These are phyloP conservation scores for Triops cancriformis DNA, from an alignment of 1,140 invertebrate species.

Conservation along the genomic window DNA sequence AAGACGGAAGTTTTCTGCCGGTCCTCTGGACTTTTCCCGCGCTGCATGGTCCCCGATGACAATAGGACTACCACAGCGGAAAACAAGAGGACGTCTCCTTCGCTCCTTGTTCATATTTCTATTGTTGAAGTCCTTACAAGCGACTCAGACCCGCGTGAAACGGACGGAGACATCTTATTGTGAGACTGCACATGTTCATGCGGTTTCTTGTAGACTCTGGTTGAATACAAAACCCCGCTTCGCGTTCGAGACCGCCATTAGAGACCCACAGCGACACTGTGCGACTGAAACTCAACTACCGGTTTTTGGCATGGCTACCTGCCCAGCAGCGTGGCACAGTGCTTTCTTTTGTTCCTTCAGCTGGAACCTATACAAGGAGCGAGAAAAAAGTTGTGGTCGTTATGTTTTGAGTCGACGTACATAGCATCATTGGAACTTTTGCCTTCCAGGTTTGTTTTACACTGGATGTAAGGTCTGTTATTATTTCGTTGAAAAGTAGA, in stretches of 20 bases:
- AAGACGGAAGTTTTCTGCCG: not conserved
- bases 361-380: not conserved
- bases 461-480: not conserved
- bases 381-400: not conserved
- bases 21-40: not conserved
- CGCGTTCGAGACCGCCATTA: not conserved
- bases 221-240: not conserved
- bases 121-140: not conserved
- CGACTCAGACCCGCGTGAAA: not conserved
- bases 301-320: not conserved
- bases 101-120: not conserved
- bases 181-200: not conserved
- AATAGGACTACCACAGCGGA: not conserved
- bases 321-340: not conserved
- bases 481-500: not conserved
- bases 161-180: not conserved
- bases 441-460: not conserved
- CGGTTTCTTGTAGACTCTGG: not conserved
- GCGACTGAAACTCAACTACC: slow-evolving; percentile 1
- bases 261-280: not conserved
- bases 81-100: slow-evolving; percentile 1
- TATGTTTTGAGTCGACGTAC: not conserved
- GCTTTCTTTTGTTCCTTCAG: not conserved
- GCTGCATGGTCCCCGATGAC: not conserved
- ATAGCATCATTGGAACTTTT: not conserved